Percentiles rank a stretch among this genome's conserved stretches.
Evolutionary conservation across 2,113 vertebrate species (phyloP).

Genomic region (Nansenia antarctica): DNA sequence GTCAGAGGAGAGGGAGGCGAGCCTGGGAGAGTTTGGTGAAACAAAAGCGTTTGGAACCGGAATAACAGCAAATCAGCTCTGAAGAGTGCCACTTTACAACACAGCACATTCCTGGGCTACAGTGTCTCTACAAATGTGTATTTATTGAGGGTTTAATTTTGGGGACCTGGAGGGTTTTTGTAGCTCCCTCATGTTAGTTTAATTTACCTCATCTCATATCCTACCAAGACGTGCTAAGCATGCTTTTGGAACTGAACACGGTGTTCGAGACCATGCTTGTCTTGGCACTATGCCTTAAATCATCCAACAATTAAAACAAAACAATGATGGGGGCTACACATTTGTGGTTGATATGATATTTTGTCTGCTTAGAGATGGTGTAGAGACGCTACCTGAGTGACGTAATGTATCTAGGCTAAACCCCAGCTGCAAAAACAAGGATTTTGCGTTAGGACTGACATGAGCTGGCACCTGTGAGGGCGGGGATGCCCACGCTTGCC

Average conservation of each 20-base stretch:
- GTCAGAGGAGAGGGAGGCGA: constrained; percentile 47
- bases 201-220: background rate
- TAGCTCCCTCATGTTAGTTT: background rate
- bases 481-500: background rate
- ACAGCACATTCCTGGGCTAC: background rate
- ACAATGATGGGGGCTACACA: background rate
- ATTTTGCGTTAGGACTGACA: background rate
- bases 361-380: background rate
- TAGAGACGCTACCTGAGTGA: background rate
- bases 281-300: background rate
- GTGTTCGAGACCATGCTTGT: background rate
- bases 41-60: constrained; percentile 52
- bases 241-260: background rate
- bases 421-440: background rate
- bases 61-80: constrained; percentile 35
- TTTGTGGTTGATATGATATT: background rate
- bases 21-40: constrained; percentile 61
- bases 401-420: background rate
- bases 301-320: background rate
- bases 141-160: background rate
- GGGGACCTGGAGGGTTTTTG: background rate
- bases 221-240: background rate
- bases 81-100: background rate
- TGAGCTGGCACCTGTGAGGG: background rate
- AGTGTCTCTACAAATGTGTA: background rate